phyloP scores from a whole-genome alignment of 1,140 invertebrate species.

The Gonatopus flavifemur region DNA sequence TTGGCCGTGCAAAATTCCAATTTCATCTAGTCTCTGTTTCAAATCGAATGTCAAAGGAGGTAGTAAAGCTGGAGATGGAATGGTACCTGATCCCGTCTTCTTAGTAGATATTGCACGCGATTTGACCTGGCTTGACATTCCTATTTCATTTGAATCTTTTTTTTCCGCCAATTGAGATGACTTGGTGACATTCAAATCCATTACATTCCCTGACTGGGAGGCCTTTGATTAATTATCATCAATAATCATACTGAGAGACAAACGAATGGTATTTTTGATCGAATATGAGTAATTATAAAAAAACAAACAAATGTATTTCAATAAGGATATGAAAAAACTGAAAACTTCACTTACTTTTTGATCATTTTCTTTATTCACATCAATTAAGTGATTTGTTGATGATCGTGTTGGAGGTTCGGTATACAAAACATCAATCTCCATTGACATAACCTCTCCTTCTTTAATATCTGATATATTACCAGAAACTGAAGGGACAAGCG shows the following conservation, averaged over 20 bases:
- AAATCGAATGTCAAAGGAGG: constrained; percentile 3
- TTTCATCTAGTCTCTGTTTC: background rate
- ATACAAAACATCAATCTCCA: background rate
- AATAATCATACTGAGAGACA: background rate
- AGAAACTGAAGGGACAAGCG: background rate
- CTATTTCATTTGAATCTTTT: too few species aligned
- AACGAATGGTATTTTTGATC: too few species aligned
- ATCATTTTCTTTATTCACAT: background rate
- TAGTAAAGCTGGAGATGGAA: too few species aligned
- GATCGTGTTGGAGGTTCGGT: background rate
- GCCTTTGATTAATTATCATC: background rate
- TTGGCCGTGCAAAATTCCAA: background rate
- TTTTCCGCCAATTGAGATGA: background rate
- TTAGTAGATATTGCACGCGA: background rate
- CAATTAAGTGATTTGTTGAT: background rate
- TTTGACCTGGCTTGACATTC: too few species aligned
- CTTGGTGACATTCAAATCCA: background rate
- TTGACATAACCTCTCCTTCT: background rate
- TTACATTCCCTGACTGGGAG: background rate
- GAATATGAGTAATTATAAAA: too few species aligned
- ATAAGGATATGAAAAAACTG: background rate
- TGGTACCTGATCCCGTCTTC: too few species aligned
- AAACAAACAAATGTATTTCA: too few species aligned
- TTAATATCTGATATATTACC: background rate
- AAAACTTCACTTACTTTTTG: background rate